These are phyloP conservation scores for Drosophila fuyamai DNA, from an alignment of 1,140 invertebrate genomes.

Conservation along the genomic window DNA sequence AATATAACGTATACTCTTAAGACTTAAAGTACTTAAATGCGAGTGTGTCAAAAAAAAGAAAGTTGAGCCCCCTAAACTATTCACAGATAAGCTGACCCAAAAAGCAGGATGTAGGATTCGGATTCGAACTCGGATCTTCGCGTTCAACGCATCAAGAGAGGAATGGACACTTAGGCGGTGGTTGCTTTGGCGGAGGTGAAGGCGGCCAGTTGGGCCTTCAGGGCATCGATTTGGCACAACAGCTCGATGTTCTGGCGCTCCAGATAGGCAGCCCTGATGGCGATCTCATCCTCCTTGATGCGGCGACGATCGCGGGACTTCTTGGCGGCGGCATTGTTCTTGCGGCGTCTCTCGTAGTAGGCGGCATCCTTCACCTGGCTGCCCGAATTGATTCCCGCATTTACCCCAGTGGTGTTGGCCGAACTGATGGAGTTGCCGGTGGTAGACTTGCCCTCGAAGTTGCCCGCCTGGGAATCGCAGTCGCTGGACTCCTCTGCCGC, in stretches of 20 bases:
- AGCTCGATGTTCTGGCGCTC: constrained; percentile 89
- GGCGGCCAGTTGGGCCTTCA: constrained; percentile 76
- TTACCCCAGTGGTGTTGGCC: background rate
- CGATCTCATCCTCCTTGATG: constrained; percentile 96
- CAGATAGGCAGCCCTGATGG: constrained; percentile 93
- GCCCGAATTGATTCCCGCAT: background rate
- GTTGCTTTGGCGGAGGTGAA: constrained; percentile 66
- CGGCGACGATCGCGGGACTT: constrained; percentile 95
- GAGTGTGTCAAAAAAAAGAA: constrained; percentile 28
- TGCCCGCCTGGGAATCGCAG: constrained; percentile 75
- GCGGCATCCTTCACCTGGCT: constrained; percentile 89
- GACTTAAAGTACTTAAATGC: constrained; percentile 62
- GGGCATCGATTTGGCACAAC: constrained; percentile 78
- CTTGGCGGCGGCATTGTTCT: constrained; percentile 98
- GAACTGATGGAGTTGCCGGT: background rate
- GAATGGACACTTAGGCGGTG: constrained; percentile 44
- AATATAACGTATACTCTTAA: constrained; percentile 49
- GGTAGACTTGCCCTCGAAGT: constrained; percentile 56
- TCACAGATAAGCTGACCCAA: constrained; percentile 56
- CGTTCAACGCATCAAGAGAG: constrained; percentile 71
- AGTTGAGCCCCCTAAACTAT: constrained; percentile 17
- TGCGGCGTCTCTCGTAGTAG: constrained; percentile 94
- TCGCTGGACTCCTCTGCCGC: constrained; percentile 78
- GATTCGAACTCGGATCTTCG: constrained; percentile 40
- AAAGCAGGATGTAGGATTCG: constrained; percentile 20